Base-by-base conservation (phyloP, 2,113 vertebrate species). In the Patagioenas fasciata region DNA sequence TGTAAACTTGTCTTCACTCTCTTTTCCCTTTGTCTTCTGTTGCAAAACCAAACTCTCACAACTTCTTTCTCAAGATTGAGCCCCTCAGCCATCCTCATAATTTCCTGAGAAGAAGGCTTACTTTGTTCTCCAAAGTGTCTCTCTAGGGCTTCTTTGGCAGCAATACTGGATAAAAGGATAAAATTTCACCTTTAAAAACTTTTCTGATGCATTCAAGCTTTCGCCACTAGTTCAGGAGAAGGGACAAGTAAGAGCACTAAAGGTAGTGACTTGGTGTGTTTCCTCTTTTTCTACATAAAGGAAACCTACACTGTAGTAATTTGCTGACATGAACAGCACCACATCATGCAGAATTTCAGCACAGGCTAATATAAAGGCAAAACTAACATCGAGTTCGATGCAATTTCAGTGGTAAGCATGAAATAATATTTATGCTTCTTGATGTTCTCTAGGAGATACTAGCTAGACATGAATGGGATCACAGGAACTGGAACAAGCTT, bases 31-130 rank as follows among this genome's bases (percentile, higher is more conserved):
- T 99, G 99, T 80, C 99, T 98, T 61, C 99, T 98, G 96, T 99
- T 99, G 97, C 99, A 99, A 98, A 99, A 99, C 99, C 99, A 99
- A 80, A 99, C 99, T 95, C 99, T 98, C 51, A 99, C 99, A 42
- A 99, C 99, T 97, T 99, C 99, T 93, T 99, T 99, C 96, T 99
- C 99, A 70, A 99, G 98, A 87, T 99, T 99, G 71, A 99, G 98
- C 48, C 99, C 98, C 93, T 99, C 99, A 13, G 99, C 99, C 98
- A 99, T 99, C 50, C 99, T 97, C 93, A 99, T 98, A 54, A 99
- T 99, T 97, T 99, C 99, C 84, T 99, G 99, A 40, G 99, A 99
- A 28, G 99, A 99, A 2, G 99, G 99, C 84, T 99, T 99, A 80
- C 98, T 99, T 97, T 99, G 99, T 88, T 99, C 99, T 91, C 99